A percentile compares a stretch with the other conserved stretches of the same genome.
Conservation (phyloP, 2,113 vertebrate genomes). For the Phalacrocorax carbo region DNA sequence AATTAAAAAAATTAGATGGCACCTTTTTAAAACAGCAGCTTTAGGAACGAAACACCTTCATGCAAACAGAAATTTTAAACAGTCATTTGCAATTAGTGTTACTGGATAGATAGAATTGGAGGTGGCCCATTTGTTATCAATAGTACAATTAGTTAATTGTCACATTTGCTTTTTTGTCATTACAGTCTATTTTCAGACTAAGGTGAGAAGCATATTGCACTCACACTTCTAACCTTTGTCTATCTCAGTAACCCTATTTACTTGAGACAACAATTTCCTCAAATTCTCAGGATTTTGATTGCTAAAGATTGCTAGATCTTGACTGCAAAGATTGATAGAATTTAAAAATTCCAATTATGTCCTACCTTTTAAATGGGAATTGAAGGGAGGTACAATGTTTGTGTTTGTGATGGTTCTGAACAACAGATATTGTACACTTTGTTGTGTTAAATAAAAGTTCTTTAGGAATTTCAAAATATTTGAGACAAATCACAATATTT, state of each 20-base stretch:
- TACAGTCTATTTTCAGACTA: background rate
- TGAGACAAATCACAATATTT: background rate
- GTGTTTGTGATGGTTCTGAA: background rate
- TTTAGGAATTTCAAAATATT: background rate
- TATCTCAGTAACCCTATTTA: background rate
- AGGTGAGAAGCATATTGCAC: background rate
- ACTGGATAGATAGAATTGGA: background rate
- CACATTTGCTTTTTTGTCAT: background rate
- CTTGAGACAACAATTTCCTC: background rate
- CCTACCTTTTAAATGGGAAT: background rate
- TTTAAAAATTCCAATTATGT: background rate
- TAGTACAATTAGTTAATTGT: background rate
- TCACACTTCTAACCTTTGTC: background rate
- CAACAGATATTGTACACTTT: background rate
- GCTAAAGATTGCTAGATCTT: too few relatives aligned
- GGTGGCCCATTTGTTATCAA: background rate
- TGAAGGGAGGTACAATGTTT: background rate
- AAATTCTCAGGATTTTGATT: background rate
- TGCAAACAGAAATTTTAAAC: background rate
- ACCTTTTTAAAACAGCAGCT: background rate
- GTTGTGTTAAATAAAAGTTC: background rate
- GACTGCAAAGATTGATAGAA: background rate
- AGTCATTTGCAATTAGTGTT: background rate
- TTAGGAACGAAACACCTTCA: background rate
- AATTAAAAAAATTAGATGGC: background rate